These are phyloP conservation scores for Cherax destructor DNA, from an alignment of 1,140 invertebrate genomes.

Conservation along the genomic window DNA sequence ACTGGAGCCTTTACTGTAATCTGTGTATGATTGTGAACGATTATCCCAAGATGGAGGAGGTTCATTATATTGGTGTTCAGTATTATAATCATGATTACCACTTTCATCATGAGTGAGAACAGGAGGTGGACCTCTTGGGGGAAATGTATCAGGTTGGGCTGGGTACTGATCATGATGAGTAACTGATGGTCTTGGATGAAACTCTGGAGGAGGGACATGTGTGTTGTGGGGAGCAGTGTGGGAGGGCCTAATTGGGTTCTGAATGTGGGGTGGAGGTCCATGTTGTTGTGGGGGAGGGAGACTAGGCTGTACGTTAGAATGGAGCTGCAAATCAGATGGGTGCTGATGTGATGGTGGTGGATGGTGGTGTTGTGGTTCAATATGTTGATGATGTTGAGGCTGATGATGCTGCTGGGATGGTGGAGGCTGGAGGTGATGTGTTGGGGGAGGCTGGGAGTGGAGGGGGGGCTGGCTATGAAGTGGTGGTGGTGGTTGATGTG, in stretches of 20 bases:
- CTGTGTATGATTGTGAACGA: conserved; percentile 6
- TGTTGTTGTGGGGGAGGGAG: conserved; percentile 30
- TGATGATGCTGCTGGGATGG: not conserved
- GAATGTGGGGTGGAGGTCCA: conserved; percentile 12
- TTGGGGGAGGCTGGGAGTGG: conserved; percentile 8
- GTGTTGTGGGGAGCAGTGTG: conserved; percentile 17
- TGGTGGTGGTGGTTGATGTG: conserved; percentile 1
- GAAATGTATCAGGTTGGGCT: conserved; percentile 30
- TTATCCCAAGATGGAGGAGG: conserved; percentile 38
- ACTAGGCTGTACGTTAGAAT: conserved; percentile 15
- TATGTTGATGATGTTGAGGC: conserved; percentile 26
- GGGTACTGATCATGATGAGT: conserved; percentile 18
- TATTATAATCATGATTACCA: conserved; percentile 24
- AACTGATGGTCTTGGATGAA: conserved; percentile 23
- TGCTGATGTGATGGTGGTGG: conserved; percentile 34
- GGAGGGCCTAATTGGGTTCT: conserved; percentile 9
- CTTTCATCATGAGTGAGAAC: not conserved
- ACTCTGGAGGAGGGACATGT: conserved; percentile 22
- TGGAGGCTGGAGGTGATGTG: conserved; percentile 21
- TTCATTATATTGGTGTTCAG: conserved; percentile 1
- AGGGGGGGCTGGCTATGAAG: conserved; percentile 36
- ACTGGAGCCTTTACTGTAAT: conserved; percentile 25
- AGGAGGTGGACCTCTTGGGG: conserved; percentile 33
- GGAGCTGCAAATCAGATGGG: conserved; percentile 23
- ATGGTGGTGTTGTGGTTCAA: conserved; percentile 24